Evolutionary conservation across 2,888 invertebrate genomes (phyloP), one percentile per base, ranked within the genome.

Genomic region (Crossocerus cetratus): DNA sequence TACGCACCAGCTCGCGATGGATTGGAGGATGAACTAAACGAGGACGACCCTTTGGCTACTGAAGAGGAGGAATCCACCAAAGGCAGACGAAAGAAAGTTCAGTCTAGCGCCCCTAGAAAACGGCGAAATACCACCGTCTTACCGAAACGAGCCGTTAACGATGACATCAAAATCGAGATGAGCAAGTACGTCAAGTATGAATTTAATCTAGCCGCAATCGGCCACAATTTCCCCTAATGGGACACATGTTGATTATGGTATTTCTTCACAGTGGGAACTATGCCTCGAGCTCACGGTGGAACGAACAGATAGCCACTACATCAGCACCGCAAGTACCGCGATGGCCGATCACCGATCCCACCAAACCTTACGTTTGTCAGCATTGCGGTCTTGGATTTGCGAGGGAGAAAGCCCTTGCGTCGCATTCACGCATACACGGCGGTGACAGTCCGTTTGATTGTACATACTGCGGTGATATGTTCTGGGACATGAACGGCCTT

Each of bases 361-460:
- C 93, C 49, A 94, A 95, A 71, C 96, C 96, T 0, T 96, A 96
- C 85, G 96, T 96, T 0, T 96, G 96, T 82, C 94, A 94, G 80
- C 93, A 93, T 78, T 95, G 95, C 85, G 96, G 92, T 0, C 93
- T 96, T 66, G 94, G 94, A 3, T 95, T 96, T 90, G 96, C 96
- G 0, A 91, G 96, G 62, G 96, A 96, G 86, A 96, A 96, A 86
- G 96, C 96, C 0, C 90, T 96, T 22, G 93, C 94, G 65, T 95
- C 96, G 0, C 96, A 96, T 86, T 91, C 94, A 0, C 90, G 95
- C 90, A 92, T 95, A 44, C 96, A 96, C 90, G 95, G 95, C 14
- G 95, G 94, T 16, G 96, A 96, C 84, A 95, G 95, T 16, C 95
- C 96, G 0, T 93, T 94, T 81, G 96, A 96, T 85, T 96, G 96